Evolutionary conservation across 2,797 vertebrate genomes (phyloP).

Genomic region (Melanotaenia parkinsoni): DNA sequence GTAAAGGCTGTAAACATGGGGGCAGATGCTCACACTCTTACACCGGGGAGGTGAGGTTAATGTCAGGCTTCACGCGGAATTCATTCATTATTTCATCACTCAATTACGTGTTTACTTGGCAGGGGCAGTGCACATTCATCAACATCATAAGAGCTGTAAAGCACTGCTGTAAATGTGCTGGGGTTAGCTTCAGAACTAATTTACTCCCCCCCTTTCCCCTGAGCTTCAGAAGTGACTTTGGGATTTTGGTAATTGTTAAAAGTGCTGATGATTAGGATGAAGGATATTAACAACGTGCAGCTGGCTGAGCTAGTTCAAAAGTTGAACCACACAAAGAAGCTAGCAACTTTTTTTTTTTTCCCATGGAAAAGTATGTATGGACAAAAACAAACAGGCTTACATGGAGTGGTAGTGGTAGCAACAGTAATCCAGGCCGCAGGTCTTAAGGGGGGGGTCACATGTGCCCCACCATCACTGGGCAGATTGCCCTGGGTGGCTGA

Average conservation of each 20-base stretch:
- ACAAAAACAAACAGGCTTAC: slow-evolving; percentile 4
- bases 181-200: slow-evolving; percentile 70
- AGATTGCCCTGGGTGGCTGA: slow-evolving; percentile 67
- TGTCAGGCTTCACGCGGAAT: slow-evolving; percentile 68
- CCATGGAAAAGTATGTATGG: slow-evolving; percentile 2
- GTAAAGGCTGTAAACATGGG: slow-evolving; percentile 27
- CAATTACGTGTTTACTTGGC: slow-evolving; percentile 76
- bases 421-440: slow-evolving; percentile 63
- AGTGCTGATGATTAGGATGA: slow-evolving; percentile 69
- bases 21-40: background rate
- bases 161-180: slow-evolving; percentile 67
- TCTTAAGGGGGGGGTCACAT: slow-evolving; percentile 67
- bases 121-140: slow-evolving; percentile 66
- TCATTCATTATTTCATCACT: slow-evolving; percentile 75
- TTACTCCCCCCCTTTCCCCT: slow-evolving; percentile 37
- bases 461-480: slow-evolving; percentile 70
- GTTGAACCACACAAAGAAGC: slow-evolving; percentile 41
- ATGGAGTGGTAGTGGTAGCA: slow-evolving; percentile 30
- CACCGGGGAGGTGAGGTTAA: slow-evolving; percentile 47
- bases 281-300: slow-evolving; percentile 64
- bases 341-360: slow-evolving; percentile 20
- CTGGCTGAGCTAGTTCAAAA: slow-evolving; percentile 46
- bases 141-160: slow-evolving; percentile 70
- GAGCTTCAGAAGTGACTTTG: slow-evolving; percentile 69
- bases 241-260: slow-evolving; percentile 72